A percentile compares a stretch with the other conserved stretches of the same genome.
Conservation (phyloP, 2,888 invertebrate genomes). For the Mesorhabditis belari region DNA sequence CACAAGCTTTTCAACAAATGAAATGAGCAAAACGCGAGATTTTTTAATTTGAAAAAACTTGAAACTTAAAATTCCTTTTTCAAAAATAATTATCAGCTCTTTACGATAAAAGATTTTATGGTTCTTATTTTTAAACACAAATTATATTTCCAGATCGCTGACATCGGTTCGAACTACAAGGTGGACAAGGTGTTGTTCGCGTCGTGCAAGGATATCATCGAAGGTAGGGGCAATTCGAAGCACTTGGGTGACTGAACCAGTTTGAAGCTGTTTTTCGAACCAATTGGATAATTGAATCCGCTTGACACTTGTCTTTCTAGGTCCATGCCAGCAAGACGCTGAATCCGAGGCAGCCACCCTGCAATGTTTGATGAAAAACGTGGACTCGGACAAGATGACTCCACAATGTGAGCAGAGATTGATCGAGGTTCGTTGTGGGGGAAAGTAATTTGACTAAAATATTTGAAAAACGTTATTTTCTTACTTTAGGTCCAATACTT, state of each 20-base stretch:
- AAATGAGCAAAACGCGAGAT: too few species aligned
- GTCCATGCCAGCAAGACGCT: conserved; percentile 53
- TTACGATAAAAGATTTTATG: conserved; percentile 70
- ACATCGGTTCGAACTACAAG: conserved; percentile 89
- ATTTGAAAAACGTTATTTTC: neutral
- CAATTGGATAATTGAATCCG: neutral
- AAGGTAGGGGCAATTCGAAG: conserved; percentile 18
- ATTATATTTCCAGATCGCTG: conserved; percentile 66
- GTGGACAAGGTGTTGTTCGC: conserved; percentile 64
- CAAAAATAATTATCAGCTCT: too few species aligned
- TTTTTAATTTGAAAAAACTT: too few species aligned
- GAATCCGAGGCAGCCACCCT: conserved; percentile 61
- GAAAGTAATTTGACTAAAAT: neutral
- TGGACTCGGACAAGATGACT: conserved; percentile 71
- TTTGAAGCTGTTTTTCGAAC: neutral
- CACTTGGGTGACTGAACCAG: neutral
- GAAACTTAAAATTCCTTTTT: too few species aligned
- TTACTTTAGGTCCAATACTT: conserved; percentile 73
- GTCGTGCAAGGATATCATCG: conserved; percentile 43
- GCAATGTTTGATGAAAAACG: conserved; percentile 85
- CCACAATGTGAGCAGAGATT: conserved; percentile 81
- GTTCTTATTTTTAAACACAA: conserved; percentile 61
- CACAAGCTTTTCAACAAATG: too few species aligned
- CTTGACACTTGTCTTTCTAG: conserved; percentile 53
- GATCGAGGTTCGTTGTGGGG: conserved; percentile 64